Percentiles rank a stretch among this genome's conserved stretches.
phyloP scores from a whole-genome alignment of 1,140 invertebrate species.

The Lanistes nyassanus region DNA sequence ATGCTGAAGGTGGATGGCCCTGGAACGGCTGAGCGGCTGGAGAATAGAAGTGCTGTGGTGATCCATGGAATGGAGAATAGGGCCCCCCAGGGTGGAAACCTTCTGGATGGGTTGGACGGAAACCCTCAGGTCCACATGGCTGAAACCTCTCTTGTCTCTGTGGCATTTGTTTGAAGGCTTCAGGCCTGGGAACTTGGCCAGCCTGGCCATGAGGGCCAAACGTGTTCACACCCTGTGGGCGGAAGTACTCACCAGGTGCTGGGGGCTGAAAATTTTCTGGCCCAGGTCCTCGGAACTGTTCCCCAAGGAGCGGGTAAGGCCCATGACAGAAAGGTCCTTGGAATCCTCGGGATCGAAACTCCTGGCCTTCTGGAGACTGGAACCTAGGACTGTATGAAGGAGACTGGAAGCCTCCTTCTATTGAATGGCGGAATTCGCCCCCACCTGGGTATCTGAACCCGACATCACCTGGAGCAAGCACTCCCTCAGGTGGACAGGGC shows the following conservation, averaged over 20 bases:
- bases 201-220: constrained; percentile 8
- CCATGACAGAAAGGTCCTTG: constrained; percentile 16
- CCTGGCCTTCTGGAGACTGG: not conserved
- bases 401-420: constrained; percentile 16
- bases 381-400: not conserved
- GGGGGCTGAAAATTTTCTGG: constrained; percentile 6
- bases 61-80: constrained; percentile 16
- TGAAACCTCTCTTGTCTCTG: constrained; percentile 1
- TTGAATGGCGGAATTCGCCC: not conserved
- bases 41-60: constrained; percentile 2
- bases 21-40: not conserved
- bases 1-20: not conserved
- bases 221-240: constrained; percentile 9
- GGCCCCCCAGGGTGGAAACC: constrained; percentile 4
- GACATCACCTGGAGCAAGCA: not conserved
- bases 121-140: constrained; percentile 2
- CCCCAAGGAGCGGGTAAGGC: constrained; percentile 20
- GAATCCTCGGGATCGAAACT: not conserved
- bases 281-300: constrained; percentile 5
- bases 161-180: too few species aligned
- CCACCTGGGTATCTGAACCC: not conserved
- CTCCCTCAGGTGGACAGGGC: not conserved
- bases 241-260: not conserved
- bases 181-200: not conserved
- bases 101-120: constrained; percentile 17